These are phyloP conservation scores for Hemiscyllium ocellatum DNA, from an alignment of 2,113 vertebrate genomes.

Conservation along the genomic window DNA sequence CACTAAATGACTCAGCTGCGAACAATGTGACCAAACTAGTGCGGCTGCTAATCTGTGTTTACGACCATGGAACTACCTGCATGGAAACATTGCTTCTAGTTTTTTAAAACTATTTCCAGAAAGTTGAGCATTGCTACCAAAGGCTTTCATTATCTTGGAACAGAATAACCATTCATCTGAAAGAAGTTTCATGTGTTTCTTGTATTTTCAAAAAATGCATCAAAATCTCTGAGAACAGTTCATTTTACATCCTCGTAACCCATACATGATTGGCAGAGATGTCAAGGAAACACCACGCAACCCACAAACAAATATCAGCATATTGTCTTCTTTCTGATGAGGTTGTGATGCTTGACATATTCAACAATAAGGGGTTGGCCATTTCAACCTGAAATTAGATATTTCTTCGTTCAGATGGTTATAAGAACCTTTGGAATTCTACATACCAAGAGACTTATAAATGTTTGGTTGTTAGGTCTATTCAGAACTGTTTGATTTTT, in stretches of 20 bases:
- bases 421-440: too few species aligned
- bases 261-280: not conserved
- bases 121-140: not conserved
- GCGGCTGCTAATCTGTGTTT: not conserved
- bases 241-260: not conserved
- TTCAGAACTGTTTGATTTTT: too few species aligned
- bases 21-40: not conserved
- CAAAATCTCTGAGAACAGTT: not conserved
- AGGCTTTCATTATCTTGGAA: not conserved
- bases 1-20: not conserved
- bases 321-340: not conserved
- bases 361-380: too few species aligned
- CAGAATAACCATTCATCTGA: not conserved
- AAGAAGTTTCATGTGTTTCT: not conserved
- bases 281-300: not conserved
- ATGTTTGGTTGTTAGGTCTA: too few species aligned
- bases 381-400: too few species aligned
- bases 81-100: too few species aligned
- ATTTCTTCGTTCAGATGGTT: too few species aligned
- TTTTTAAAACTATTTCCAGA: not conserved
- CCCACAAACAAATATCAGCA: not conserved
- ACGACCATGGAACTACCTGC: not conserved
- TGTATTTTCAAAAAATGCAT: not conserved
- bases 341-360: not conserved
- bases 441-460: too few species aligned